A percentile compares a stretch with the other conserved stretches of the same genome.
phyloP scores from a whole-genome alignment of 2,113 vertebrate genomes.

The Tachysurus fulvidraco region DNA sequence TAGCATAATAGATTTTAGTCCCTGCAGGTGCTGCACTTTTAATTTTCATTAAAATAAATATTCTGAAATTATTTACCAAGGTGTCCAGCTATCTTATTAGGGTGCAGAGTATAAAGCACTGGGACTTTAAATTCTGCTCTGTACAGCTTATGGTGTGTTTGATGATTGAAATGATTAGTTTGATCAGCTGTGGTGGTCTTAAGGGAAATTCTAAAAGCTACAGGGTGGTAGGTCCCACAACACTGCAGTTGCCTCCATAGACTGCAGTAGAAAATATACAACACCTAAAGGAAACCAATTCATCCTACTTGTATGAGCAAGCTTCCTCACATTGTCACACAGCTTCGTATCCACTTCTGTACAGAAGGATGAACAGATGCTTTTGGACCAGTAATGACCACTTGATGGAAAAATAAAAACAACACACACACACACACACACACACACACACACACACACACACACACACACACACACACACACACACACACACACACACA shows the following conservation, averaged over 20 bases:
- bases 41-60: neutral
- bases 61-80: neutral
- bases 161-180: neutral
- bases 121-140: neutral
- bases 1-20: neutral
- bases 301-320: neutral
- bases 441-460: conserved; percentile 6
- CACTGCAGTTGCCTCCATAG: neutral
- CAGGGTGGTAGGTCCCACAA: neutral
- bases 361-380: conserved; percentile 52
- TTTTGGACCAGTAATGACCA: conserved; percentile 73
- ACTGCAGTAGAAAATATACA: neutral
- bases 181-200: neutral
- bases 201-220: neutral
- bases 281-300: neutral
- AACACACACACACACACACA: conserved; percentile 23
- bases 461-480: conserved; percentile 11
- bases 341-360: neutral
- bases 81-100: neutral
- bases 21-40: neutral
- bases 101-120: neutral
- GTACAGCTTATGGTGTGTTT: neutral
- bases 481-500: neutral
- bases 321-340: neutral
- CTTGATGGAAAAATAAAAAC: conserved; percentile 63